Percentiles rank a stretch among this genome's conserved stretches.
These are phyloP conservation scores for Circaetus gallicus DNA, from an alignment of 2,113 vertebrate genomes.

Conservation along the genomic window DNA sequence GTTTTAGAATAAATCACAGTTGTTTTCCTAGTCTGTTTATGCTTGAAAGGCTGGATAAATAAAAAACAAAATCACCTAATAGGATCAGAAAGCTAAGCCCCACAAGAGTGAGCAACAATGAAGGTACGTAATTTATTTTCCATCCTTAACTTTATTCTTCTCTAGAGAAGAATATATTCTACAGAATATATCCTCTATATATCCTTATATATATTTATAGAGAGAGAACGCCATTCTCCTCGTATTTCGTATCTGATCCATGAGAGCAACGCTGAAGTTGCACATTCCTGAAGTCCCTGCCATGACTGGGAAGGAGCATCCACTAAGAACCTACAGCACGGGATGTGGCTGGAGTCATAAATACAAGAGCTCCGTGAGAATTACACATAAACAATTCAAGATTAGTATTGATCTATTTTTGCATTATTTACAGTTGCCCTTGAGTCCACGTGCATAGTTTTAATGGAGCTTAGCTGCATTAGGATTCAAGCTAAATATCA, in stretches of 20 bases:
- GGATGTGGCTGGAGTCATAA: neutral
- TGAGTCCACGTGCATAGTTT: constrained; percentile 18
- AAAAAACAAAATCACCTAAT: neutral
- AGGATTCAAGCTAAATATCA: constrained; percentile 49
- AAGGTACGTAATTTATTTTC: neutral
- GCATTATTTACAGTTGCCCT: constrained; percentile 64
- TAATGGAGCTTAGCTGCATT: constrained; percentile 27
- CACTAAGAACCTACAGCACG: neutral
- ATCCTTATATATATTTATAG: neutral
- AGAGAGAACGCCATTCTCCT: neutral
- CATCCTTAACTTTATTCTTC: neutral
- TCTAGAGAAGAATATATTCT: neutral
- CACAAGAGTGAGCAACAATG: neutral
- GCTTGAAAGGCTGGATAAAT: neutral
- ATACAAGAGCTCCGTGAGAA: neutral
- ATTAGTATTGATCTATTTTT: constrained; percentile 66
- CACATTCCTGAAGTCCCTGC: neutral
- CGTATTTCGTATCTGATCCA: neutral
- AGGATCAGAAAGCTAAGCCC: neutral
- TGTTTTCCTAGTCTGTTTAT: neutral
- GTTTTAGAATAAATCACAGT: neutral
- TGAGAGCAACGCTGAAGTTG: neutral
- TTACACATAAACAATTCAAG: constrained; percentile 38
- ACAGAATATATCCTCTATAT: neutral
- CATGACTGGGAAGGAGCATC: neutral